Evolutionary conservation across 2,797 vertebrate species (phyloP).

Genomic region (Ptychobarbus kaznakovi): DNA sequence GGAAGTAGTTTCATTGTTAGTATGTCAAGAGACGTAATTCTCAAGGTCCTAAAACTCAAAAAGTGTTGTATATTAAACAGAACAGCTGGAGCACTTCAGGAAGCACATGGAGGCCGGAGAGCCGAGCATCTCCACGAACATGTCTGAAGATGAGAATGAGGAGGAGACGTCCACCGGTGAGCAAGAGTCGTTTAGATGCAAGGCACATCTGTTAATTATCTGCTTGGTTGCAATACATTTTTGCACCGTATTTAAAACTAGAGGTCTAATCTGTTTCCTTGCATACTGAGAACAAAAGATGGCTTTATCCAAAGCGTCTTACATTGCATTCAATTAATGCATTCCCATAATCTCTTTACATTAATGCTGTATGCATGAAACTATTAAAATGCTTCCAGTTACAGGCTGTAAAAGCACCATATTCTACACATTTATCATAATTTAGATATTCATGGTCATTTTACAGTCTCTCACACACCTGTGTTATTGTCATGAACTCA

Average conservation of each 20-base stretch:
- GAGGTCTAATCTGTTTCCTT: neutral
- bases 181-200: constrained; percentile 44
- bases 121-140: constrained; percentile 87
- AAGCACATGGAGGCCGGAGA: constrained; percentile 98
- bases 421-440: neutral
- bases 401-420: neutral
- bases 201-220: neutral
- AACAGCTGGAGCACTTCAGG: constrained; percentile 94
- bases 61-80: constrained; percentile 69
- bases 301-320: neutral
- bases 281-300: constrained; percentile 1
- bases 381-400: neutral
- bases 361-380: neutral
- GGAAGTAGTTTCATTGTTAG: neutral
- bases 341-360: neutral
- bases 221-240: neutral
- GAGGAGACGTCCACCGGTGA: constrained; percentile 91
- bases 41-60: neutral
- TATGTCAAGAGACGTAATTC: neutral
- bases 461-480: neutral
- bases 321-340: neutral
- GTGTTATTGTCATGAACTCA: neutral
- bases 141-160: constrained; percentile 94
- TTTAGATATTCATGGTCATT: neutral
- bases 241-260: neutral